Conservation (phyloP, 2,113 vertebrate species). For the Arothron firmamentum region DNA sequence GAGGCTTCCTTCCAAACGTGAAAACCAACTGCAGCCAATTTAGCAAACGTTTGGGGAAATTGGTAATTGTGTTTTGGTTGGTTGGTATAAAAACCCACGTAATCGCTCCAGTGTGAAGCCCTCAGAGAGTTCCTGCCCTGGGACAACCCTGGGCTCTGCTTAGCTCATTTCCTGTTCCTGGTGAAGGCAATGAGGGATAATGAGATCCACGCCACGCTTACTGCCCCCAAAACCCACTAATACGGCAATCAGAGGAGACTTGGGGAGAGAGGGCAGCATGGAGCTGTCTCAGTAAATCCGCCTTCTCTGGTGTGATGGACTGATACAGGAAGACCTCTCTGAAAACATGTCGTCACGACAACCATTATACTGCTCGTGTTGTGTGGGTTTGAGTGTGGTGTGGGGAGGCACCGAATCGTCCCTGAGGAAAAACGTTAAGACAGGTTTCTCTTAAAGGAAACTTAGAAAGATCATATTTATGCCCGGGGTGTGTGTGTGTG, state of each 20-base stretch:
- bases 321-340: slow-evolving; percentile 14
- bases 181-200: slow-evolving; percentile 66
- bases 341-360: slow-evolving; percentile 48
- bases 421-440: slow-evolving; percentile 38
- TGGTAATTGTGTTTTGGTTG: slow-evolving; percentile 65
- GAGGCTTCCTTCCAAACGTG: slow-evolving; percentile 1
- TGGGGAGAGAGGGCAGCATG: slow-evolving; percentile 5
- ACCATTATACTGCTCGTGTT: slow-evolving; percentile 23
- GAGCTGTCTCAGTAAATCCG: slow-evolving; percentile 2
- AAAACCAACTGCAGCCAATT: slow-evolving; percentile 56
- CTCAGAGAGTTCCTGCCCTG: slow-evolving; percentile 46
- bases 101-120: slow-evolving; percentile 54
- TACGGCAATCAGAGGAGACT: slow-evolving; percentile 33
- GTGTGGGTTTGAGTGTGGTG: slow-evolving; percentile 29
- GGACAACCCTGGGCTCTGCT: slow-evolving; percentile 49
- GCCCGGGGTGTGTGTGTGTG: not conserved
- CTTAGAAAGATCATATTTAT: slow-evolving; percentile 47
- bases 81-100: slow-evolving; percentile 52
- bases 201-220: slow-evolving; percentile 48
- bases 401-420: slow-evolving; percentile 23
- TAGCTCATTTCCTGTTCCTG: slow-evolving; percentile 73
- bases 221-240: slow-evolving; percentile 47
- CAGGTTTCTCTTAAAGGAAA: slow-evolving; percentile 31
- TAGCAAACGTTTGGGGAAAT: slow-evolving; percentile 51
- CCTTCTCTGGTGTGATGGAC: slow-evolving; percentile 9